Evolutionary conservation across 2,113 vertebrate genomes (phyloP).

Genomic region (Dryoscopus gambensis): DNA sequence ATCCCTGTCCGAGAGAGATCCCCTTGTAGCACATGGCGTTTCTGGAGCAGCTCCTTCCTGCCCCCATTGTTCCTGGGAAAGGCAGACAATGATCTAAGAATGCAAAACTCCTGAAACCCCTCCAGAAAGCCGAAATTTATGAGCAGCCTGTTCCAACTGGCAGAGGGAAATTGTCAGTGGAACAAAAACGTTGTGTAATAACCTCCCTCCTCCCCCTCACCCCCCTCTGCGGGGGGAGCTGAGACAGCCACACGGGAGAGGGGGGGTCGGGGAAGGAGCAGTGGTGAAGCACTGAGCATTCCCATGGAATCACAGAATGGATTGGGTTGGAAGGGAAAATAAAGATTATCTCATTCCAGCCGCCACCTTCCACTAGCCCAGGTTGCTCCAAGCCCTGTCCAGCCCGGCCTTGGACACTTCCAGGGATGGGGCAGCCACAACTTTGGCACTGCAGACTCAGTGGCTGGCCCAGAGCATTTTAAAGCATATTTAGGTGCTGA

Average conservation of each 20-base stretch:
- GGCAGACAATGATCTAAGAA: slow-evolving; percentile 42
- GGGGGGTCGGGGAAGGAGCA: rapidly evolving
- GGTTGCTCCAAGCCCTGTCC: neutral
- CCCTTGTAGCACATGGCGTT: neutral
- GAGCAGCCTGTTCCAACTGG: slow-evolving; percentile 38
- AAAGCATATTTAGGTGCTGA: neutral
- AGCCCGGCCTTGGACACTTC: neutral
- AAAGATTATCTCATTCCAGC: neutral
- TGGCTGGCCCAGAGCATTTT: neutral
- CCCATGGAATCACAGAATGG: neutral
- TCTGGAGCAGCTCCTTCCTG: neutral
- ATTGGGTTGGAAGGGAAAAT: neutral
- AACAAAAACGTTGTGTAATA: slow-evolving; percentile 37
- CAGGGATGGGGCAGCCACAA: neutral
- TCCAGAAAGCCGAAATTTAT: slow-evolving; percentile 34
- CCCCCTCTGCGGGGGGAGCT: neutral
- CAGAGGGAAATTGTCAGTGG: neutral
- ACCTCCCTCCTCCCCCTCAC: neutral
- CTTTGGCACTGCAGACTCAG: neutral
- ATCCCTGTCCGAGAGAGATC: neutral
- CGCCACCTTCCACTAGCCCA: neutral
- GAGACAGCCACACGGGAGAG: neutral
- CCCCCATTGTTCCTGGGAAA: neutral
- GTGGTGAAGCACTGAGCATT: neutral
- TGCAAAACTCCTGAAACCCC: slow-evolving; percentile 7